These are phyloP conservation scores for Crax fasciolata DNA, from an alignment of 2,797 vertebrate species.

Conservation along the genomic window DNA sequence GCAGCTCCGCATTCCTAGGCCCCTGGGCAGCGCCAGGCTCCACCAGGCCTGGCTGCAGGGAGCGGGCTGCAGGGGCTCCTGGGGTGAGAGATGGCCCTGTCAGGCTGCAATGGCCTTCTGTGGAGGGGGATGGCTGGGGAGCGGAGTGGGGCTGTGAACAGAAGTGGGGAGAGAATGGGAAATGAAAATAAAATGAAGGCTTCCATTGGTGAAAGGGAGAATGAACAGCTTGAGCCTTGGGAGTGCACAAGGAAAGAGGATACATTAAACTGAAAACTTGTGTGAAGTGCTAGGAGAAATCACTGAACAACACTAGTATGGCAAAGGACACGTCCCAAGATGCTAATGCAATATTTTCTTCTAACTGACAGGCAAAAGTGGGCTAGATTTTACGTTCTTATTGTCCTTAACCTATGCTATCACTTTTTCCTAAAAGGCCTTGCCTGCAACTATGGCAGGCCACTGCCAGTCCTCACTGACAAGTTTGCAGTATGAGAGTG, in stretches of 20 bases:
- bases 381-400: background rate
- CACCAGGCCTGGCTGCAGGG: background rate
- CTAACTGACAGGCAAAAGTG: background rate
- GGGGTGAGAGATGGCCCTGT: background rate
- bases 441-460: background rate
- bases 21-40: background rate
- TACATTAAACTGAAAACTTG: background rate
- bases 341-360: background rate
- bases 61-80: background rate
- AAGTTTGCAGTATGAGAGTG: background rate
- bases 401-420: background rate
- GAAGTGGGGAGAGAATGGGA: background rate
- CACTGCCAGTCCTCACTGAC: background rate
- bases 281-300: background rate
- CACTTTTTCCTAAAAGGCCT: background rate
- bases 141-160: background rate
- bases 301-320: background rate
- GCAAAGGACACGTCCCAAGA: background rate
- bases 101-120: background rate
- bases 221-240: background rate
- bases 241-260: background rate
- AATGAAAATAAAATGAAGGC: background rate
- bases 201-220: background rate
- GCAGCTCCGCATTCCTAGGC: background rate
- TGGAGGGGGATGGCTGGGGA: constrained; percentile 33